Evolutionary conservation across 2,797 vertebrate genomes (phyloP), one percentile per base, ranked within the genome.

Genomic region (Sorex maritimensis): DNA sequence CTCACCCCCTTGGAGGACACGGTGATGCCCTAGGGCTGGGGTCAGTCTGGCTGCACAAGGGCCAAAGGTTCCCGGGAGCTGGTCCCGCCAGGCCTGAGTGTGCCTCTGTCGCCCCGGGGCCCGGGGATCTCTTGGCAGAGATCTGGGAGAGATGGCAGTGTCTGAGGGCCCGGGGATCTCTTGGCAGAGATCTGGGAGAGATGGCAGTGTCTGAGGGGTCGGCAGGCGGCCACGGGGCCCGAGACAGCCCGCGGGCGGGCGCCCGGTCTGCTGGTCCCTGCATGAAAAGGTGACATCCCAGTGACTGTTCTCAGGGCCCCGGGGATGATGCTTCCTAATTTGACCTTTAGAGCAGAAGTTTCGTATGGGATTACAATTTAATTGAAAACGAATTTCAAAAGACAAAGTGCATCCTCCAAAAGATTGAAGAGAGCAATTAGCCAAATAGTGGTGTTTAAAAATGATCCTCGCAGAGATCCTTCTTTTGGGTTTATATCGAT

Each of bases 341-440:
- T 97, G 95, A 96, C 95, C 96, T 97, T 98, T 96, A 90, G 68
- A 97, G 95, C 24, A 90, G 74, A 94, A 92, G 75, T 95, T 95
- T 95, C 97, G 3, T 28, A 88, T 87, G 90, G 93, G 90, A 96
- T 90, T 97, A 96, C 81, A 95, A 95, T 94, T 96, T 94, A 41
- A 73, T 61, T 7, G 80, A 14, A 23, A 84, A 92, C 67, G 24
- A 96, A 92, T 96, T 89, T n/a, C 3, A 85, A 96, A 86, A 84
- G 78, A 69, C 6, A 96, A 3, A 46, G 13, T 30, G 23, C 9
- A 63, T 24, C 90, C 49, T 68, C 77, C 44, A 71, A 68, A 82
- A 95, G 12, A 77, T 1, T 73, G 61, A 74, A 30, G 19, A 75
- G n/a, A 71, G 65, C 61, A 86, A 91, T 65, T 41, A 85, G 55